Base-by-base conservation (phyloP, 2,888 invertebrate species). In the Agrotis exclamationis region DNA sequence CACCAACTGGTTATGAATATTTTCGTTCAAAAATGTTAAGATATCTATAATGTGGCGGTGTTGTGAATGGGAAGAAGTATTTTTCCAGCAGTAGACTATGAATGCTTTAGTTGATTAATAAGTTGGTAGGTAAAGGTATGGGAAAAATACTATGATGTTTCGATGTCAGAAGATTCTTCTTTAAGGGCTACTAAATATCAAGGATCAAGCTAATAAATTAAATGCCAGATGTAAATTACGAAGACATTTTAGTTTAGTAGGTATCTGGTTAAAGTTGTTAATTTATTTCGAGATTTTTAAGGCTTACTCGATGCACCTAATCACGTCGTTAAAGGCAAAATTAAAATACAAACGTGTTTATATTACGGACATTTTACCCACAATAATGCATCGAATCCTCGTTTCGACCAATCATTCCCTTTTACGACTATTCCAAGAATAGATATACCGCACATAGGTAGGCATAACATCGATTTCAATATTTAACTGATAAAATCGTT, bases 361-460 rank as follows among this genome's bases (percentile, higher is more conserved):
- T 68, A 58, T 77, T 51, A 76, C 51, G 33, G 18, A 60, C 74
- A 57, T 68, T 72, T 80, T 70, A 66, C 56, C 62, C 70, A 85
- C 68, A 83, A 78, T 69, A 77, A 75, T 74, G 63, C 59, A 83
- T 60, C 71, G 70, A 71, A 76, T 70, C 50, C 74, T 57, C 62
- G 75, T 74, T 77, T 73, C 65, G 59, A 69, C 62, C 65, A 77
- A 73, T 78, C 63, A 80, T 83, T 75, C 71, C 57, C 50, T 70
- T 83, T 85, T 85, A 85, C 76, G 74, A 80, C 53, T 65, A 75
- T 85, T 76, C 85, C 81, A 14, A 73, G 70, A 85, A 85, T 74
- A 85, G 74, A 69, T 64, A 64, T 47, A 74, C 56, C 56, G 64
- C 63, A 73, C 64, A 65, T 69, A 59, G 62, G 22, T 66, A 66